These are phyloP conservation scores for Trogon surrucura DNA, from an alignment of 2,113 vertebrate genomes.

Conservation along the genomic window DNA sequence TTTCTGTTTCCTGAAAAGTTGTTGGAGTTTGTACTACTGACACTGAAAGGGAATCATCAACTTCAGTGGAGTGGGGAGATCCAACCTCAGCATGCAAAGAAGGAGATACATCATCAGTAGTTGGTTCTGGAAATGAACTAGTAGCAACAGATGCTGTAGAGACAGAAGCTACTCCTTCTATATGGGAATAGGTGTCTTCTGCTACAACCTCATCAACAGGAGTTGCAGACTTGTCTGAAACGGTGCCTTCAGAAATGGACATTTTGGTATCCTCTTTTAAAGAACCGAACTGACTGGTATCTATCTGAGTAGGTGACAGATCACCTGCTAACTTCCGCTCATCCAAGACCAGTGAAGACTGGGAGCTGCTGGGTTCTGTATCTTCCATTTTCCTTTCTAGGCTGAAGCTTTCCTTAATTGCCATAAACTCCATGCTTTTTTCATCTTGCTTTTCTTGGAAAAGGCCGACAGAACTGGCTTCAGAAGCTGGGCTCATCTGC, in stretches of 20 bases:
- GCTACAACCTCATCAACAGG: constrained; percentile 92
- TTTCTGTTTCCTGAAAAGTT: constrained; percentile 91
- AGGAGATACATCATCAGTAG: constrained; percentile 91
- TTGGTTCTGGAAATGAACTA: constrained; percentile 93
- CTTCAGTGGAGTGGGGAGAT: constrained; percentile 95
- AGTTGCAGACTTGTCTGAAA: constrained; percentile 94
- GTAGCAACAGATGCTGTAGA: constrained; percentile 96
- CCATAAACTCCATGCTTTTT: constrained; percentile 69
- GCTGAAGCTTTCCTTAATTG: constrained; percentile 68
- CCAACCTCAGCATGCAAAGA: constrained; percentile 96
- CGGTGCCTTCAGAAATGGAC: constrained; percentile 97
- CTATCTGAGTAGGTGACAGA: constrained; percentile 82
- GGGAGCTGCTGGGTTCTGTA: constrained; percentile 65
- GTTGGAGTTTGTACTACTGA: constrained; percentile 96
- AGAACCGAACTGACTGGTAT: constrained; percentile 79
- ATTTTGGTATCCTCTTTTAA: constrained; percentile 97
- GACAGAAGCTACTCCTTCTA: constrained; percentile 90
- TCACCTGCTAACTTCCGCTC: constrained; percentile 76
- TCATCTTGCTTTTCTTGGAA: constrained; percentile 77
- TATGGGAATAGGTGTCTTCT: constrained; percentile 95
- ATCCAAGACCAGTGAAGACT: constrained; percentile 71
- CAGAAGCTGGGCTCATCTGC: constrained; percentile 74
- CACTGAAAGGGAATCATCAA: constrained; percentile 96
- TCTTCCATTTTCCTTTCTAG: constrained; percentile 69
- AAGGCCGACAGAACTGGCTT: constrained; percentile 63